Base-by-base conservation (phyloP, 2,113 vertebrate species). In the Antechinus stuartii region DNA sequence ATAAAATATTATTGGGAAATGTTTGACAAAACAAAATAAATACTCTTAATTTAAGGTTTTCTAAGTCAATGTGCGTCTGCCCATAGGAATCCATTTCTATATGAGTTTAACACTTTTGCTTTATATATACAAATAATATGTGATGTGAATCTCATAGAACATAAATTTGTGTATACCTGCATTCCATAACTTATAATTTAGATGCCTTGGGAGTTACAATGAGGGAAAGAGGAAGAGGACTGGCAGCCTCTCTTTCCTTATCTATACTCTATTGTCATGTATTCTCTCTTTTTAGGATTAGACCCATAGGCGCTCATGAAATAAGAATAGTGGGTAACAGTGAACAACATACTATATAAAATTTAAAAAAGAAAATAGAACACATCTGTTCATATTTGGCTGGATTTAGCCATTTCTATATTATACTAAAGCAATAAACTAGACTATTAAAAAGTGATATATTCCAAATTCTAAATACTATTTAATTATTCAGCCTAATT, bases 401-500 rank as follows among this genome's bases (percentile, higher is more conserved):
- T 95, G 11, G 93, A 56, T 8, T 91, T 95, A 42, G 35, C 8
- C 49, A 26, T 27, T 54, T 2, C 24, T 92, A 3, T 49, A 95
- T n/a, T 19, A 25, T 89, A 84, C 55, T 95, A 91, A 96, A 90
- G 24, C 91, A 92, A 94, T 25, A 52, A 2, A 46, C 27, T 23
- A 47, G 90, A 92, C 0, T 50, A 92, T 0, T 2, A 95, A 96
- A 94, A 53, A 95, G 90, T 54, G 35, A 47, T 52, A 96, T 94
- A 50, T 50, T 95, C 56, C n/a, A 97, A 98, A 92, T 57, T 95
- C 54, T 56, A 96, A 91, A 2, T 92, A 49, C 0, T 94, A 0
- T 97, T 96, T 95, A 96, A 90, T 91, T 94, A n/a, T 2, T 91
- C 35, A 95, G 35, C 24, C 91, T 97, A 95, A 97, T 94, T 97